Percentiles rank a stretch among this genome's conserved stretches.
phyloP scores from a whole-genome alignment of 2,888 invertebrate species.

The Poecilobothrus nobilitatus region DNA sequence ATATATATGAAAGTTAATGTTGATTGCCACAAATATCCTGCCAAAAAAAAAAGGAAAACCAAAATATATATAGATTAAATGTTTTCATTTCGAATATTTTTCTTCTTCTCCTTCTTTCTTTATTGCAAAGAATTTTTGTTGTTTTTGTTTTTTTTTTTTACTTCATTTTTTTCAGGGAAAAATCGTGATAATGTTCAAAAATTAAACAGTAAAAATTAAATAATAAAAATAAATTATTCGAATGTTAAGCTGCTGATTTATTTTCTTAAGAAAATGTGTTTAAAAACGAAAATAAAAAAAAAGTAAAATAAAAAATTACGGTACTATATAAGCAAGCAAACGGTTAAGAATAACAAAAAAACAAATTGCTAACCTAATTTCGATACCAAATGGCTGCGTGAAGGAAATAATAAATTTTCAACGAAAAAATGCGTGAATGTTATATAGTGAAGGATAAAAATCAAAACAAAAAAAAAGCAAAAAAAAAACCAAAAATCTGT shows the following conservation, averaged over 20 bases:
- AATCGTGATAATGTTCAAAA: background rate
- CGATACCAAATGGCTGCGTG: constrained; percentile 2
- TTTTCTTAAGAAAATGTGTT: background rate
- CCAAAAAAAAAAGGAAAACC: background rate
- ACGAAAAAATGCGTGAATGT: background rate
- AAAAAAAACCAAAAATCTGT: background rate
- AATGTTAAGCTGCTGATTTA: constrained; percentile 4
- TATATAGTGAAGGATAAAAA: too few relatives aligned
- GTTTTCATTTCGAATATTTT: background rate
- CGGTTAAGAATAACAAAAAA: background rate
- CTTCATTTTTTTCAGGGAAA: background rate
- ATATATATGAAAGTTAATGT: background rate
- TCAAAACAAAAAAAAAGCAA: background rate
- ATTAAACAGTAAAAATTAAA: background rate
- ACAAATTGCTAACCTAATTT: constrained; percentile 6
- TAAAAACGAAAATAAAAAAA: background rate
- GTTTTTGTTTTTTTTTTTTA: background rate
- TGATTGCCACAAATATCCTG: background rate
- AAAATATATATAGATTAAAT: too few relatives aligned
- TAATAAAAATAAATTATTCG: constrained; percentile 6
- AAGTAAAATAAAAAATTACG: background rate
- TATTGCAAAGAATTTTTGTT: too few relatives aligned
- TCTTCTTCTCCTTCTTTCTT: background rate
- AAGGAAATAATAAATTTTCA: constrained; percentile 2
- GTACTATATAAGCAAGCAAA: background rate